These are phyloP conservation scores for Harpagifer antarcticus DNA, from an alignment of 2,797 vertebrate species.

Conservation along the genomic window DNA sequence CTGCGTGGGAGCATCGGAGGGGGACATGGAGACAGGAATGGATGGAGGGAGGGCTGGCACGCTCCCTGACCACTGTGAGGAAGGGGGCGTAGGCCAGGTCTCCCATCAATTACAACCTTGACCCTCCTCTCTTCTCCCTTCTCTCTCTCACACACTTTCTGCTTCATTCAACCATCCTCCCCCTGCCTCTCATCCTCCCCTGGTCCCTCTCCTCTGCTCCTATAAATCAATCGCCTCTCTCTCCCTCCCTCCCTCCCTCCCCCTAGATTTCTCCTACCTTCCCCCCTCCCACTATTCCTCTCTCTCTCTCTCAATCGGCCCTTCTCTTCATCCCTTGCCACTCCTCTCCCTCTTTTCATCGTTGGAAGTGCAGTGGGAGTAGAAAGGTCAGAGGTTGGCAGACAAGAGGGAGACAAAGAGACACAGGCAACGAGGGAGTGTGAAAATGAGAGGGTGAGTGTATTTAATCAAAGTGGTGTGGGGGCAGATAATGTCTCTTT, in stretches of 20 bases:
- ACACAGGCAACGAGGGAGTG: constrained; percentile 68
- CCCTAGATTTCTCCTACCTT: constrained; percentile 48
- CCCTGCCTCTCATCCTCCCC: constrained; percentile 77
- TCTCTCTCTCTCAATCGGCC: constrained; percentile 45
- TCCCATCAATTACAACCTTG: constrained; percentile 88
- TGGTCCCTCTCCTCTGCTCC: constrained; percentile 78
- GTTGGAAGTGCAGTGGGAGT: constrained; percentile 77
- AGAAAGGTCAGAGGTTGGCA: constrained; percentile 79
- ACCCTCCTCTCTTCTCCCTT: constrained; percentile 78
- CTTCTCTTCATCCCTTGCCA: constrained; percentile 63
- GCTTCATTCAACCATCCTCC: constrained; percentile 77
- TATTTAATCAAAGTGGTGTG: constrained; percentile 75
- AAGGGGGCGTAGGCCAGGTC: constrained; percentile 80
- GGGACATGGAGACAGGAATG: constrained; percentile 72
- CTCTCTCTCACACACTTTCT: constrained; percentile 75
- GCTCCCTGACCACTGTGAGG: constrained; percentile 79
- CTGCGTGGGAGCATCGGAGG: constrained; percentile 66
- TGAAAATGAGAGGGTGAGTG: constrained; percentile 74
- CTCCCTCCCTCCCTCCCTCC: constrained; percentile 39
- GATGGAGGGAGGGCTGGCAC: constrained; percentile 72
- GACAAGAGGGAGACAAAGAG: constrained; percentile 66
- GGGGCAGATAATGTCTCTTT: constrained; percentile 51
- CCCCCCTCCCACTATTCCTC: constrained; percentile 38
- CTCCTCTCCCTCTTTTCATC: constrained; percentile 74
- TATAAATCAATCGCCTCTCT: constrained; percentile 83